A percentile compares a stretch with the other conserved stretches of the same genome.
Evolutionary conservation across 2,888 invertebrate species (phyloP).

Genomic region (Scelioninae gen. 1): DNA sequence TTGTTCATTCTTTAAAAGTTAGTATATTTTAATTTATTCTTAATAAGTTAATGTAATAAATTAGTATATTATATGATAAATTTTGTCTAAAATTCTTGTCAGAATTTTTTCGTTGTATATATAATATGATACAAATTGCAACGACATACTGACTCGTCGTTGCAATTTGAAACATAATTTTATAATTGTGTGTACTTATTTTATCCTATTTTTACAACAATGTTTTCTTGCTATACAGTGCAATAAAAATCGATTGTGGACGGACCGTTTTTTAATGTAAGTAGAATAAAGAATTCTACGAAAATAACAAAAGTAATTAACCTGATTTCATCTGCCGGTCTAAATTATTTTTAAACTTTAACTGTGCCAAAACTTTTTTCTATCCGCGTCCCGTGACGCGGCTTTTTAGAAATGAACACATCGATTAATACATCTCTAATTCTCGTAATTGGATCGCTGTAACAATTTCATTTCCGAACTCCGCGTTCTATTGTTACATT

Average conservation of each 20-base stretch:
- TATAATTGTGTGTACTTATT: background rate
- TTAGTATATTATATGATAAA: no score
- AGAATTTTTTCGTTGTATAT: no score
- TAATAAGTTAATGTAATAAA: no score
- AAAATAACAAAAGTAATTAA: slow-evolving; percentile 25
- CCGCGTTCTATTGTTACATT: slow-evolving; percentile 18
- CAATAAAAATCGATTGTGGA: slow-evolving; percentile 17
- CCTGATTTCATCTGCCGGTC: slow-evolving; percentile 4
- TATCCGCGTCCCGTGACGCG: background rate
- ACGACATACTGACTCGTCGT: no score
- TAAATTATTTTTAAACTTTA: slow-evolving; percentile 16
- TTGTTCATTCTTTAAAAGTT: no score
- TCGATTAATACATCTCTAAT: slow-evolving; percentile 14
- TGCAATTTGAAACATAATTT: no score
- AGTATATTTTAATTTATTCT: no score
- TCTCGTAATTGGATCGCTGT: slow-evolving; percentile 7
- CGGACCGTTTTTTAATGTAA: slow-evolving; percentile 2
- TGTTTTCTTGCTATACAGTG: slow-evolving; percentile 3
- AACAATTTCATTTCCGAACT: slow-evolving; percentile 21
- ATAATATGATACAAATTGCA: no score
- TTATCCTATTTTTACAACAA: slow-evolving; percentile 3
- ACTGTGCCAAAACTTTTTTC: background rate
- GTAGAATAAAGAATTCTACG: slow-evolving; percentile 8
- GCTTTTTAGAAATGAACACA: slow-evolving; percentile 2
- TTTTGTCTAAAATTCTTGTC: no score